phyloP scores from a whole-genome alignment of 2,888 invertebrate species.

The Fragum sueziense region DNA sequence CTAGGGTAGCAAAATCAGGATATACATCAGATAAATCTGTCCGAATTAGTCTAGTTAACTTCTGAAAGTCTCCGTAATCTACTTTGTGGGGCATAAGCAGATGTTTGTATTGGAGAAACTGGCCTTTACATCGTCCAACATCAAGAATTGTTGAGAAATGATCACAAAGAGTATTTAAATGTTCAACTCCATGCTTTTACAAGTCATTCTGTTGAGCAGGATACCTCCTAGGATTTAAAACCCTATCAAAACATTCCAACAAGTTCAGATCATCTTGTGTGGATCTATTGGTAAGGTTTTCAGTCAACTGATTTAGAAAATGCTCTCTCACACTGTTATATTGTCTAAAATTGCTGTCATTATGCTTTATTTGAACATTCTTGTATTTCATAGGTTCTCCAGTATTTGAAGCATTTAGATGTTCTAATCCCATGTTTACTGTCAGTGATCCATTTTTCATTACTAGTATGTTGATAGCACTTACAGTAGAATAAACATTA shows the following conservation, averaged over 20 bases:
- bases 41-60: neutral
- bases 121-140: neutral
- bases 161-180: neutral
- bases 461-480: neutral
- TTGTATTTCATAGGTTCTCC: neutral
- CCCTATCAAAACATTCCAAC: conserved; percentile 22
- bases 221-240: conserved; percentile 33
- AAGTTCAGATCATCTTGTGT: conserved; percentile 16
- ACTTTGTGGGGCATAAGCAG: neutral
- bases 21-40: neutral
- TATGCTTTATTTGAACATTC: conserved; percentile 14
- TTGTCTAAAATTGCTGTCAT: neutral
- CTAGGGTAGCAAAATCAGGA: neutral
- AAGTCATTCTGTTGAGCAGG: conserved; percentile 2
- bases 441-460: conserved; percentile 26
- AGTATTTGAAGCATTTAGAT: neutral
- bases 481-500: conserved; percentile 20
- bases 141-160: neutral
- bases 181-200: neutral
- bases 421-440: conserved; percentile 9
- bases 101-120: conserved; percentile 29
- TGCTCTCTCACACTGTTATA: conserved; percentile 19
- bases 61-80: neutral
- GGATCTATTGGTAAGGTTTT: conserved; percentile 22
- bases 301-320: conserved; percentile 9